Evolutionary conservation across 1,140 invertebrate species (phyloP), one percentile per base, ranked within the genome.

Genomic region (Drosophila littoralis): DNA sequence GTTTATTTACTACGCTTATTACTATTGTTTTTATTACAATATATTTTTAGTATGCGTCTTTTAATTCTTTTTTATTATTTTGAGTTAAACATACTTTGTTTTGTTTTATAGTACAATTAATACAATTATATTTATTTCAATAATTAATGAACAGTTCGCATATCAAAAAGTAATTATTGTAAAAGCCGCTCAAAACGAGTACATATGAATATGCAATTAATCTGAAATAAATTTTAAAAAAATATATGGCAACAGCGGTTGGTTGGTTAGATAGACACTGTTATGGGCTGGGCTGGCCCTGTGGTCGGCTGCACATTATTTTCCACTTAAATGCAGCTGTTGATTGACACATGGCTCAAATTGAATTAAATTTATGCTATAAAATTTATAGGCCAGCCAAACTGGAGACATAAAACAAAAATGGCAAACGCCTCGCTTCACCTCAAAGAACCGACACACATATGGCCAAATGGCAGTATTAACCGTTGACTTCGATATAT

Each of bases 311-410:
- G 71, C 83, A 88, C 83, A 86, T 86, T 79, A 77, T 78, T 88
- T 86, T 86, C 58, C 83, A 86, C 83, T 86, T 82, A 88, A 86
- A 73, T 88, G 82, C 79, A 86, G 72, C 82, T 77, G 76, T 67
- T 88, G 83, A 88, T 88, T 88, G 82, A 82, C 82, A 88, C 82
- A 88, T 77, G 79, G 82, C 79, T 88, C 13, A 79, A 86, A 86
- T 88, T 88, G 82, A 86, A 86, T 86, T 88, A 77, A 71, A 58
- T 79, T 76, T 78, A 55, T 76, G 68, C 75, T 77, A 81, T 82
- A 63, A 79, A 82, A 60, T 86, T 82, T 71, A 82, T 77, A 46
- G 46, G 57, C 48, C 75, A 51, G 66, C 51, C 78, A 69, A 71
- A 75, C 61, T 75, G 66, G 66, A 74, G 68, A 77, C 73, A 80